Evolutionary conservation across 2,888 invertebrate species (phyloP), one percentile per base, ranked within the genome.

Genomic region (Eurois occulta): DNA sequence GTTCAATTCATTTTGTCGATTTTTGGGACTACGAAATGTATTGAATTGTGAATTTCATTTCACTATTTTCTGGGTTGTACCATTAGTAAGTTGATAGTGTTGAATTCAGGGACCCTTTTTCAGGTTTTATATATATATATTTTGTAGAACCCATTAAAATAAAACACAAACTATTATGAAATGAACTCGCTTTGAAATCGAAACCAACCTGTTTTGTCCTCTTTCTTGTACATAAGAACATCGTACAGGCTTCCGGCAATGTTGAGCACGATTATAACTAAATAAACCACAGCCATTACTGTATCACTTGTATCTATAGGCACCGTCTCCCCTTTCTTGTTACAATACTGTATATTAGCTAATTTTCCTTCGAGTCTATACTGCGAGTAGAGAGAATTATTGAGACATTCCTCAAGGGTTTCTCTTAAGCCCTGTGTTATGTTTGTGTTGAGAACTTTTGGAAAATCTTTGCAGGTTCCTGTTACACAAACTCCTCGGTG

Each of bases 401-500:
- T 96, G 1, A 95, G 83, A 92, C 96, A 96, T 92, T 69, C 90
- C 85, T 91, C 94, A 92, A 96, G 94, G 92, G 86, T 84, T 43
- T 35, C n/a, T 24, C 77, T 83, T 89, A 92, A 90, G 90, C 88
- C 92, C 86, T 66, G 65, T 74, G 90, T 87, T 73, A 90, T 88
- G 73, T 89, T 85, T 18, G 46, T n/a, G 2, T 58, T 60, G 7
- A 24, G 10, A 71, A 64, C 86, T 75, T 85, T 72, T 41, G 87
- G 65, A 41, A 88, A 91, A n/a, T 85, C 80, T 84, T 90, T 91
- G 82, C 96, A 96, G 11, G 92, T 91, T 32, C 75, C 88, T 16
- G 93, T 93, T 2, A 95, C 91, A 84, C 96, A 96, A 0, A 96
- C 89, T 2, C 93, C 96, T 89, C 95, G 90, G 72, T 96, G 96